Evolutionary conservation across 2,797 vertebrate genomes (phyloP).

Genomic region (Pempheris klunzingeri): DNA sequence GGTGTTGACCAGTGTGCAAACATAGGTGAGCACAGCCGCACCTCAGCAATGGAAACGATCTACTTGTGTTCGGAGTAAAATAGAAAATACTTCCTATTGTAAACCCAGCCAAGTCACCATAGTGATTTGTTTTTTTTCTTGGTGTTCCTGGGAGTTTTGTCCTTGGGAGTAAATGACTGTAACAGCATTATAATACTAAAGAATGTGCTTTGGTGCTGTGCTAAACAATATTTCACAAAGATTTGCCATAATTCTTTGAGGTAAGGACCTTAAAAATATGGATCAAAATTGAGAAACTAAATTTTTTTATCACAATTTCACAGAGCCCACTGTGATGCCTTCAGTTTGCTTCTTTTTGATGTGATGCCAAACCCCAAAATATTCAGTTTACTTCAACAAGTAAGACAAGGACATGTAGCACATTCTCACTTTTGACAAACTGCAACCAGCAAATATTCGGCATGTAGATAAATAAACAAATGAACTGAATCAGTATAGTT

Average conservation of each 20-base stretch:
- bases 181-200: neutral
- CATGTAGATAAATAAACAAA: too few species aligned
- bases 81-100: neutral
- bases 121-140: neutral
- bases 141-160: neutral
- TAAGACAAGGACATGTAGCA: neutral
- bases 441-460: neutral
- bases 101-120: neutral
- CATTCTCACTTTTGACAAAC: neutral
- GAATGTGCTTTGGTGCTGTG: neutral
- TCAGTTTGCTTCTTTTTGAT: neutral
- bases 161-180: neutral
- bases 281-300: neutral
- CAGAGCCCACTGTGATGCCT: neutral
- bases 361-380: too few species aligned
- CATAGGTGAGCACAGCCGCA: conserved; percentile 52
- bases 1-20: conserved; percentile 74
- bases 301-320: too few species aligned
- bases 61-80: conserved; percentile 21
- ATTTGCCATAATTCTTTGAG: neutral
- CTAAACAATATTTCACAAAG: too few species aligned
- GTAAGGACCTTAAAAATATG: neutral
- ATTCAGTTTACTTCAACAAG: neutral
- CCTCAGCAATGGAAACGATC: conserved; percentile 37
- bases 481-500: neutral